Evolutionary conservation across 2,113 vertebrate genomes (phyloP), one percentile per base, ranked within the genome.

Genomic region (Shinisaurus crocodilurus): DNA sequence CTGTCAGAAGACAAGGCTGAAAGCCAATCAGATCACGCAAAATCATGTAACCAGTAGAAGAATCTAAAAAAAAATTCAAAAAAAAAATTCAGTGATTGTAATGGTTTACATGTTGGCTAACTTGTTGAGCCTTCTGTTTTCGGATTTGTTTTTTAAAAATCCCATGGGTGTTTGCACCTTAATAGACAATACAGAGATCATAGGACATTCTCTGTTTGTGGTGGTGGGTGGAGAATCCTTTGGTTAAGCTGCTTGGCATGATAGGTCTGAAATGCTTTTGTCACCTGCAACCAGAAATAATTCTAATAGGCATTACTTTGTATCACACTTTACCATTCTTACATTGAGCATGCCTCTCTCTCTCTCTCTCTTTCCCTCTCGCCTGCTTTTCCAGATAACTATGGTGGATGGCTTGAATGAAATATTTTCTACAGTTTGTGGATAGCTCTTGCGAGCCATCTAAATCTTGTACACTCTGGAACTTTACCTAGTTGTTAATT

Each of bases 401-500:
- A 45, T 89, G 48, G 27, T 27, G 87, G 87, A 79, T 34, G 82
- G 34, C 82, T 91, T 91, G 77, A 90, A 93, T 70, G 86, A 89
- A 94, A 88, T 96, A 91, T 92, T 96, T 96, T 94, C 76, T 92
- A 70, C 43, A 27, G 95, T 96, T 96, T 96, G 87, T 95, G 95
- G 91, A 96, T 95, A 82, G 74, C 95, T 93, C 95, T 96, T 97
- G 91, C 92, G 96, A 97, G 96, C 92, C 96, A 96, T 95, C 86
- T 90, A 95, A 95, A 96, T 96, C 94, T 94, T 92, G 92, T 92
- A 85, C 54, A 90, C 91, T 93, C 95, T 97, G 96, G 94, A 97
- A 96, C 95, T 94, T 96, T 89, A 96, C 96, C 96, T 96, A 93
- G 95, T 96, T 97, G 96, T 97, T 98, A 98, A 98, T 98, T 97